Evolutionary conservation across 2,113 vertebrate species (phyloP).

Genomic region (Axis porcinus): DNA sequence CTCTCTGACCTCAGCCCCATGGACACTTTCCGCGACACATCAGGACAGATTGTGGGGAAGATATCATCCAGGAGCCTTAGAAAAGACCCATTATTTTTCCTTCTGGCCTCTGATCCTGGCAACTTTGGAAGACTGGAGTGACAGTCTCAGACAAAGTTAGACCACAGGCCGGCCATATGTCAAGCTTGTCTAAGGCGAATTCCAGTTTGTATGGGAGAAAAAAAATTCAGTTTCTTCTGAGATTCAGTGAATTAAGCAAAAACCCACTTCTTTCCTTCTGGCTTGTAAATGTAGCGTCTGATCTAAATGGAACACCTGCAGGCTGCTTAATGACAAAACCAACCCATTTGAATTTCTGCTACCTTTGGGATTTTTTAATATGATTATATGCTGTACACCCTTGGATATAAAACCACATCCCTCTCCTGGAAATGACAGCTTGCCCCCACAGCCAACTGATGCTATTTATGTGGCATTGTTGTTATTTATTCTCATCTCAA

Average conservation of each 20-base stretch:
- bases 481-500: conserved; percentile 69
- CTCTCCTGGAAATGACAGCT: conserved; percentile 64
- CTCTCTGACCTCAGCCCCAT: background rate
- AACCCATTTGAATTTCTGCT: conserved; percentile 72
- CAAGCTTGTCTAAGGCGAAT: conserved; percentile 43
- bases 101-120: conserved; percentile 45
- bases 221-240: conserved; percentile 27
- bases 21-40: conserved; percentile 24
- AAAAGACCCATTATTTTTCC: conserved; percentile 56
- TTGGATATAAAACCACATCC: conserved; percentile 52
- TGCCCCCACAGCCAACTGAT: conserved; percentile 65
- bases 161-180: conserved; percentile 16
- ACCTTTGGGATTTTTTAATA: conserved; percentile 69
- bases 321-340: conserved; percentile 47
- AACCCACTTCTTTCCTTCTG: conserved; percentile 29
- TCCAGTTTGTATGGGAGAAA: conserved; percentile 17
- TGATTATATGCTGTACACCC: conserved; percentile 21
- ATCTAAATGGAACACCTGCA: conserved; percentile 57
- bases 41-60: conserved; percentile 35
- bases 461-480: conserved; percentile 72
- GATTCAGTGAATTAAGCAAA: conserved; percentile 45
- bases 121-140: conserved; percentile 20
- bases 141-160: conserved; percentile 56
- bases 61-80: conserved; percentile 13
- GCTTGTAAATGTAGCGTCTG: conserved; percentile 35